A percentile compares a stretch with the other conserved stretches of the same genome.
phyloP scores from a whole-genome alignment of 2,113 vertebrate species.

The Eulemur macaco region DNA sequence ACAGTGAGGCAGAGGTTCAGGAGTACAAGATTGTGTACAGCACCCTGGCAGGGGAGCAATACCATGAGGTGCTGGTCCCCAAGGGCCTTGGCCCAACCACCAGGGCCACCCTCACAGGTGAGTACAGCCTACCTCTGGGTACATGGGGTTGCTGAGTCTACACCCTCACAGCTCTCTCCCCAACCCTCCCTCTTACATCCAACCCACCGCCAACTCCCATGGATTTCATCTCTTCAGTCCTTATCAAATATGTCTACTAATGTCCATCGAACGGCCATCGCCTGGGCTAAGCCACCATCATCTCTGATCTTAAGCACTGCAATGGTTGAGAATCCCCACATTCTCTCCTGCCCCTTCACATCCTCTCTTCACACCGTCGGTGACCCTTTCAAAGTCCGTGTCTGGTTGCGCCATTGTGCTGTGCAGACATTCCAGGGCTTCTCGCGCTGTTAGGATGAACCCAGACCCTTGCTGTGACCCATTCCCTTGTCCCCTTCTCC shows the following conservation, averaged over 20 bases:
- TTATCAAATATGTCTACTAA: accelerated
- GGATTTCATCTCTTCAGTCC: neutral
- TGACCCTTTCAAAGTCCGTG: neutral
- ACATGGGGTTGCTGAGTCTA: neutral
- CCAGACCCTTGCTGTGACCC: accelerated
- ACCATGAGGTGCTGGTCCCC: conserved; percentile 92
- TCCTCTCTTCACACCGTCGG: neutral
- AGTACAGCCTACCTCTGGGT: neutral
- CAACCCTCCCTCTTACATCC: neutral
- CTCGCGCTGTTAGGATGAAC: neutral
- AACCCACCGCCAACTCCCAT: neutral
- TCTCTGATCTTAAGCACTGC: neutral
- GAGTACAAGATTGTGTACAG: conserved; percentile 96
- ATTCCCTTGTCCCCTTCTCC: neutral
- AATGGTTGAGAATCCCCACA: neutral
- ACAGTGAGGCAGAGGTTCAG: conserved; percentile 95
- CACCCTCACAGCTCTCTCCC: neutral
- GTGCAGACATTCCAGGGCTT: neutral
- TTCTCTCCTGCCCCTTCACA: neutral
- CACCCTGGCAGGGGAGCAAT: conserved; percentile 96
- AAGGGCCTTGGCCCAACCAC: conserved; percentile 88
- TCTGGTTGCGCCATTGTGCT: neutral
- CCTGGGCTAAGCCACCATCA: neutral
- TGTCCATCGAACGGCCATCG: neutral
- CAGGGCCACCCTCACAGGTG: conserved; percentile 91